Evolutionary conservation across 2,113 vertebrate species (phyloP), one percentile per base, ranked within the genome.

Genomic region (Marcusenius ussheri): DNA sequence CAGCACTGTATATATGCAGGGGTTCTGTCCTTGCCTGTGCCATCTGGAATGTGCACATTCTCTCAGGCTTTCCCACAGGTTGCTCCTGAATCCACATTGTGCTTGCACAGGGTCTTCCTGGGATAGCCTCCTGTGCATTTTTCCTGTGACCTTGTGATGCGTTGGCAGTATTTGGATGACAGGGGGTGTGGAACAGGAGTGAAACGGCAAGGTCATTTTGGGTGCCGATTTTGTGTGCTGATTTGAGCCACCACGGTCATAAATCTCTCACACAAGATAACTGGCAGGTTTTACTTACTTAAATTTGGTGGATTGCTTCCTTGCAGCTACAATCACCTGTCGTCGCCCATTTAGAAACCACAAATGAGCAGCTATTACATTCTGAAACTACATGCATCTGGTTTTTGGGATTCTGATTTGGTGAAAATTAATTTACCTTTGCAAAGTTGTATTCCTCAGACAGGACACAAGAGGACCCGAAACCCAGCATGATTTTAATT

Each of bases 401-500:
- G 49, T 88, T 87, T 91, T 56, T 89, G n/a, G 21, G 19, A 45
- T 45, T 39, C 46, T 45, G 45, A 17, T 49, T 46, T 21, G 56
- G 9, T n/a, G 31, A 45, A 42, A 83, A 91, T 62, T 91, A 66
- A 89, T 89, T 74, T 84, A 90, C 51, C 88, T 90, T 86, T 89
- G 51, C 90, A 91, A 91, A 89, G 88, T 88, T 70, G 58, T 89
- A 91, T 88, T 83, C 89, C 90, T 77, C 86, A 89, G 70, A 83
- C 62, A 85, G 21, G 47, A 90, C 89, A 88, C 89, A 91, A 91
- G 51, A 91, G 95, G 94, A 92, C 92, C 94, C 94, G 87, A 92
- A 93, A 93, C 94, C 96, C 94, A 95, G 94, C 96, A 97, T 98
- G 97, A 98, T 99, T 99, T 98, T 99, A 99, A 99, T 99, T 99